These are phyloP conservation scores for Carcharodon carcharias DNA, from an alignment of 2,797 vertebrate genomes.

Conservation along the genomic window DNA sequence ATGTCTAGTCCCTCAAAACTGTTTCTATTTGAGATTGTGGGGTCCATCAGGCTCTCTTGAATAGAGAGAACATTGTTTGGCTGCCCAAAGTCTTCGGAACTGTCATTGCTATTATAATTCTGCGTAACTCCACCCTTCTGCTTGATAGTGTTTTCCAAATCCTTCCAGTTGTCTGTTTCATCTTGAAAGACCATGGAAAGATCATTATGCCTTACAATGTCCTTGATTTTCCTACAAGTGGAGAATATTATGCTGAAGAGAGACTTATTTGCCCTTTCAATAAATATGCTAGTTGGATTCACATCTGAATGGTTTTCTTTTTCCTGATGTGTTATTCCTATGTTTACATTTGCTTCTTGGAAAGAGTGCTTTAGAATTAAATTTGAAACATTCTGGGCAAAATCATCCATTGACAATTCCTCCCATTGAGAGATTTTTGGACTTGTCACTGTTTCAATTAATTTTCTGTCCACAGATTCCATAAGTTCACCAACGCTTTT, in stretches of 20 bases:
- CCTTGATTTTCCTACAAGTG: conserved; percentile 78
- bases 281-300: conserved; percentile 61
- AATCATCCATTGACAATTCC: conserved; percentile 64
- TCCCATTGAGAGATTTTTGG: conserved; percentile 60
- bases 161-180: conserved; percentile 45
- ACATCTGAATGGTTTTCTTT: conserved; percentile 49
- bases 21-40: not conserved
- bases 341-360: conserved; percentile 72
- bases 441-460: conserved; percentile 69
- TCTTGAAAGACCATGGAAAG: conserved; percentile 51
- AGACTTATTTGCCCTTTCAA: conserved; percentile 71
- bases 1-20: not conserved
- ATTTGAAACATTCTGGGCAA: conserved; percentile 76
- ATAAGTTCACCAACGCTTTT: conserved; percentile 71
- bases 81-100: not conserved
- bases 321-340: conserved; percentile 51
- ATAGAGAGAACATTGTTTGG: no score
- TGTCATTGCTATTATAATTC: not conserved
- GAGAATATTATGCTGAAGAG: conserved; percentile 76
- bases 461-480: conserved; percentile 72
- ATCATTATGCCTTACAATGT: conserved; percentile 59
- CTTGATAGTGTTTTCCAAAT: conserved; percentile 47
- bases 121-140: conserved; percentile 49
- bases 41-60: conserved; percentile 37
- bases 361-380: conserved; percentile 77